phyloP scores from a whole-genome alignment of 1,140 invertebrate species.

The Magallana gigas region DNA sequence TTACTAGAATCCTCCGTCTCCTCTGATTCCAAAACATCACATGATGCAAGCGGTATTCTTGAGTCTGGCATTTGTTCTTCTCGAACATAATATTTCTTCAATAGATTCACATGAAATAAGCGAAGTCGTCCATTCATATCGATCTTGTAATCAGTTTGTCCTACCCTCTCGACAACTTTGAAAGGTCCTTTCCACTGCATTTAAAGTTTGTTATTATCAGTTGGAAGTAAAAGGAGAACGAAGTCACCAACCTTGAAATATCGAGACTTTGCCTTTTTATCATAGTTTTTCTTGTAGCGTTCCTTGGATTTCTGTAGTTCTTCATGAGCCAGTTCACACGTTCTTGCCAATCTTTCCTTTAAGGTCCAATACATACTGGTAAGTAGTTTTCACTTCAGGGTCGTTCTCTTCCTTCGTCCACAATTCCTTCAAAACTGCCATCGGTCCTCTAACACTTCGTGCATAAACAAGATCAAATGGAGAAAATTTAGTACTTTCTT shows the following conservation, averaged over 20 bases:
- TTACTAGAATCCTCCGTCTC: neutral
- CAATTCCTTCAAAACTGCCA: conserved; percentile 57
- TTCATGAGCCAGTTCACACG: conserved; percentile 53
- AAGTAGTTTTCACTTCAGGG: conserved; percentile 47
- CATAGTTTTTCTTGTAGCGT: conserved; percentile 46
- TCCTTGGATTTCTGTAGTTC: conserved; percentile 29
- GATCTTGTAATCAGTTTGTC: neutral
- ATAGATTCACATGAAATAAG: neutral
- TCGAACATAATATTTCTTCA: conserved; percentile 17
- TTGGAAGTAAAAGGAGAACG: conserved; percentile 44
- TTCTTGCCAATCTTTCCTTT: conserved; percentile 53
- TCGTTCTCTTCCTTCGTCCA: conserved; percentile 47
- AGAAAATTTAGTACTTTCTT: conserved; percentile 59
- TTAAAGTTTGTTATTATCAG: conserved; percentile 32
- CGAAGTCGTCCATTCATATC: neutral
- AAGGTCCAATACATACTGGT: conserved; percentile 62
- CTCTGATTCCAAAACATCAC: neutral
- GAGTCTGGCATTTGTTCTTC: neutral
- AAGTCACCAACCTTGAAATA: conserved; percentile 46
- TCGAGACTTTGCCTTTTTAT: conserved; percentile 50
- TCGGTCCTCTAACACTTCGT: conserved; percentile 62
- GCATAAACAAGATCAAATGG: conserved; percentile 70
- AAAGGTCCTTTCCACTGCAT: conserved; percentile 34
- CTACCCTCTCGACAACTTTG: neutral
- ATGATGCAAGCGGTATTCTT: neutral